Conservation (phyloP, 2,797 vertebrate species). For the Micropoecilia bifurca region DNA sequence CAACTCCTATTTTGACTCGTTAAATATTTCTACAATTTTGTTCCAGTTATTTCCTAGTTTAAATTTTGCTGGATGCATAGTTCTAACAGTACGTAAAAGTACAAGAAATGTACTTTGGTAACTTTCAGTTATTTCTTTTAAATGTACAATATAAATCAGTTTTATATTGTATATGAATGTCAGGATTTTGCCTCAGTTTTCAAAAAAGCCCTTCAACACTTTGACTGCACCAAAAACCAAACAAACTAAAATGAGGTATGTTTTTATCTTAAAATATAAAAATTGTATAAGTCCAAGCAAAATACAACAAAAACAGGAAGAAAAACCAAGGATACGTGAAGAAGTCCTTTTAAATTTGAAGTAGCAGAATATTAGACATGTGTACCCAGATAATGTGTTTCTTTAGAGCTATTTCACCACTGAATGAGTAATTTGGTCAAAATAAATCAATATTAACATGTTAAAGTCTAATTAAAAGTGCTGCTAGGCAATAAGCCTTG, state of each 20-base stretch:
- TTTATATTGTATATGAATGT: neutral
- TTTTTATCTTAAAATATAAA: neutral
- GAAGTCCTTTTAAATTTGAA: neutral
- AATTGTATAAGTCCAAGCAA: neutral
- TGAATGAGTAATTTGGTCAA: neutral
- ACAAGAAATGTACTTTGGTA: neutral
- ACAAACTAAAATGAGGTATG: neutral
- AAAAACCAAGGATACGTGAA: neutral
- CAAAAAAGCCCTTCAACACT: neutral
- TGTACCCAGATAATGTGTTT: neutral
- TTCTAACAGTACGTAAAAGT: neutral
- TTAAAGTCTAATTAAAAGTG: neutral
- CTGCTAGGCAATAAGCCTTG: neutral
- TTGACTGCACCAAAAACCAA: neutral
- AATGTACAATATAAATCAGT: neutral
- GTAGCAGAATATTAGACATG: neutral
- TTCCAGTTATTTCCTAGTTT: neutral
- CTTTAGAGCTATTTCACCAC: neutral
- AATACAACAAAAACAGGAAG: neutral
- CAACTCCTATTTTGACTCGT: neutral
- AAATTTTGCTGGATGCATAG: neutral
- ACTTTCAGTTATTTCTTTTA: neutral
- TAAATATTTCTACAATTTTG: neutral
- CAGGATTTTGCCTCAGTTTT: neutral
- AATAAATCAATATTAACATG: neutral